Evolutionary conservation across 2,113 vertebrate species (phyloP).

Genomic region (Saccopteryx leptura): DNA sequence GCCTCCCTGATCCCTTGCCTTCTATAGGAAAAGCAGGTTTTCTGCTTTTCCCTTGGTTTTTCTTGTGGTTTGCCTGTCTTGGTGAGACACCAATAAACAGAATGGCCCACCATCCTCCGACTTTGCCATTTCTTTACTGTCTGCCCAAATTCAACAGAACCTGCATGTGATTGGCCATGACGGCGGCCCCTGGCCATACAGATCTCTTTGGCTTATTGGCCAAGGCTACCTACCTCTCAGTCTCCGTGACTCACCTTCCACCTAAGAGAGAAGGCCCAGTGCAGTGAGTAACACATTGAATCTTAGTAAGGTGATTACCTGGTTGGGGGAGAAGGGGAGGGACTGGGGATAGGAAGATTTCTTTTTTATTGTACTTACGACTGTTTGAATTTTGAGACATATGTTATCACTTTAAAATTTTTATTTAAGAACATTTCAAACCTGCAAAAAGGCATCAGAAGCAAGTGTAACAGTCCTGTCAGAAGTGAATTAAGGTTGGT

Average conservation of each 20-base stretch:
- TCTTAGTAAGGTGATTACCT: neutral
- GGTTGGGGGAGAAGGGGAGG: neutral
- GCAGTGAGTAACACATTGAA: too few relatives aligned
- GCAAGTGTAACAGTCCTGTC: neutral
- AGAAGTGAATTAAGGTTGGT: too few relatives aligned
- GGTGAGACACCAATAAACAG: too few relatives aligned
- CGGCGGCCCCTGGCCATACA: too few relatives aligned
- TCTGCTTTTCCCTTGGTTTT: too few relatives aligned
- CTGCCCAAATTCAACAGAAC: too few relatives aligned
- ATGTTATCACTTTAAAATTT: neutral
- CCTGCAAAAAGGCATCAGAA: neutral
- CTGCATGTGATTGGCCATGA: too few relatives aligned
- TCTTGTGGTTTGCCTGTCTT: too few relatives aligned
- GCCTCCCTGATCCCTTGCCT: too few relatives aligned
- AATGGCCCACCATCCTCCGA: too few relatives aligned
- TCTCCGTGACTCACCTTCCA: neutral
- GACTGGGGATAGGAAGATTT: neutral
- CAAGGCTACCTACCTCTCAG: neutral
- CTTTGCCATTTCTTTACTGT: too few relatives aligned
- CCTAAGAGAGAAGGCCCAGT: neutral
- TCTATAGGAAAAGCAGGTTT: too few relatives aligned
- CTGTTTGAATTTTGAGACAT: neutral
- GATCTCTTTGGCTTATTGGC: neutral
- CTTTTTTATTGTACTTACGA: neutral
- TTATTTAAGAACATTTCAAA: constrained; percentile 10